Conservation (phyloP, 2,888 invertebrate species). For the Phaedon cochleariae region DNA sequence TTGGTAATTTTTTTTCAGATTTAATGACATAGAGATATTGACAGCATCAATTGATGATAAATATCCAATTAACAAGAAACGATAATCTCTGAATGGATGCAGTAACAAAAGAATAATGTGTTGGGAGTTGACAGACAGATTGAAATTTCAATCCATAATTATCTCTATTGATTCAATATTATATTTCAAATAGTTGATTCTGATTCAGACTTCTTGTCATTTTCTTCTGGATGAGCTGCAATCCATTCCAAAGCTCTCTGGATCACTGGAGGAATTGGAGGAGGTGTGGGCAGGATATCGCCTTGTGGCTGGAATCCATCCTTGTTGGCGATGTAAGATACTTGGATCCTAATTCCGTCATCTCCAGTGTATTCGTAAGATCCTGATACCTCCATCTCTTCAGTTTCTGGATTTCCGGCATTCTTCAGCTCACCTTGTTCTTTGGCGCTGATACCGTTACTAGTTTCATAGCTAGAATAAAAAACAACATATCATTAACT, state of each 20-base stretch:
- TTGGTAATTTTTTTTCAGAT: no score
- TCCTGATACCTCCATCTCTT: constrained; percentile 11
- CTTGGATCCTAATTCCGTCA: constrained; percentile 52
- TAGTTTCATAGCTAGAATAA: constrained; percentile 2
- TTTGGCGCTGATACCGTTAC: constrained; percentile 8
- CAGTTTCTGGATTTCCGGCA: constrained; percentile 8
- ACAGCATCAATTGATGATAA: no score
- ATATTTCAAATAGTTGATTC: no score
- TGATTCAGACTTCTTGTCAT: neutral
- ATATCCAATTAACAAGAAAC: no score
- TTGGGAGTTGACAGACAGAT: no score
- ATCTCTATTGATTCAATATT: no score
- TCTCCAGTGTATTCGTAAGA: constrained; percentile 40
- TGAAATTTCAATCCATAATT: no score
- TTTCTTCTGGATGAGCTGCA: constrained; percentile 51
- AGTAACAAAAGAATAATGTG: no score
- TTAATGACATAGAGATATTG: no score
- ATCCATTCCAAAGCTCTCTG: constrained; percentile 71
- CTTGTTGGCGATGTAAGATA: constrained; percentile 73
- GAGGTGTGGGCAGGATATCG: constrained; percentile 79
- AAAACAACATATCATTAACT: neutral
- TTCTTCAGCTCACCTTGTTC: constrained; percentile 7
- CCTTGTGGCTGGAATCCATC: constrained; percentile 75
- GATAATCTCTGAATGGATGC: no score
- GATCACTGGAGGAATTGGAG: constrained; percentile 77